Base-by-base conservation (phyloP, 2,888 invertebrate species). In the Melikaiella ostensackeni region DNA sequence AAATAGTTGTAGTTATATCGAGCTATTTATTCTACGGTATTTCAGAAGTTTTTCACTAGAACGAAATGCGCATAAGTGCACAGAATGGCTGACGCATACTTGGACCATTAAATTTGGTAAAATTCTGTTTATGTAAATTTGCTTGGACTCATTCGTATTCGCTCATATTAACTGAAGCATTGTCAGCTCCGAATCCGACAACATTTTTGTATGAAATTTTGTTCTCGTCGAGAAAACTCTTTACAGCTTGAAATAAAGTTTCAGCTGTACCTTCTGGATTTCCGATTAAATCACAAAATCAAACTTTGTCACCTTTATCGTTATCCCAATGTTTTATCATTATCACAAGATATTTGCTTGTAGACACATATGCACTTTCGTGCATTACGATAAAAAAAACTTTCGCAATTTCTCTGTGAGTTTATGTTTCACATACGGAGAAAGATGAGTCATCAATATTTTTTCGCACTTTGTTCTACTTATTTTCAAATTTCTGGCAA, bases 151-250 rank as follows among this genome's bases (percentile, higher is more conserved):
- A 73, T 13, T 75, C 74, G 42, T 76, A 63, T n/a, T 80, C 73
- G 3, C 81, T 78, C 80, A 82, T 76, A 79, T 79, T 80, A 30
- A 77, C 64, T 63, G 73, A 57, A 27, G 76, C 74, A 70, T 81
- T 73, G 63, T 79, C 81, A 19, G 76, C 77, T 42, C 66, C 79
- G 6, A 75, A 77, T 19, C 80, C 80, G 30, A 82, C 76, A 24
- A 82, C 64, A 70, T 82, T 83, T 19, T 63, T 62, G 61, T 78
- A 79, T 35, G 82, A 76, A 57, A 83, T 78, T 16, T 50, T 27
- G 13, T 76, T 57, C 11, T 30, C 24, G 35, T 64, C n/a, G 11
- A 81, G 50, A 33, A 80, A 57, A 13, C 76, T 73, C 24, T 35
- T 80, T 0, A 83, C 59, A 1, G 73, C 62, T 8, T 62, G 59